Base-by-base conservation (phyloP, 2,888 invertebrate genomes). In the Tromatobia lineatoria region DNA sequence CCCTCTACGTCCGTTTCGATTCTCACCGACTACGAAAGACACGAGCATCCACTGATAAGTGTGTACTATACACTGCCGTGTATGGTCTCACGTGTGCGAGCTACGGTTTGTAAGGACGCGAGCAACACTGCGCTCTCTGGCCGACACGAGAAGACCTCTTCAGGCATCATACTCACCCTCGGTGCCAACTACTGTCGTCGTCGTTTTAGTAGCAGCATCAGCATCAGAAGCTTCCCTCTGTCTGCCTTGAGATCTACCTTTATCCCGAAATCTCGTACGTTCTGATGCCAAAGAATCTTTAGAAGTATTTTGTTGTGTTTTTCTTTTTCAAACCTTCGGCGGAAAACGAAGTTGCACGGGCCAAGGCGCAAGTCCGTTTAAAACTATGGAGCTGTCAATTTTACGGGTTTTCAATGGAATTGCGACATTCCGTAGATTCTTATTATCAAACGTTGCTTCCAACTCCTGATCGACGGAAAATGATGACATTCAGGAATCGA, bases 1-100 rank as follows among this genome's bases (percentile, higher is more conserved):
- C 50, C 76, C 57, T 61, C 18, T 57, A 50, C 54, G 76, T 77
- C 75, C 75, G 64, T 66, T 66, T 45, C 34, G 80, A 81, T 76
- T 81, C 80, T 75, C 81, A 71, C 50, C 71, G 47, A 67, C 79
- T 57, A 50, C 50, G 45, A 25, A 66, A 38, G 89, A 45, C 89
- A 86, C 38, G 79, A 77, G n/a, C 74, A 87, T 87, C 47, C 88
- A 88, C 25, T 15, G 89, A 70, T 20, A 50, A 61, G 70, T 54
- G 90, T 13, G 89, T 88, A 69, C 89, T 52, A 8, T 38, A 38
- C 34, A 38, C 23, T 10, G 23, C 11, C 54, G 54, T 54, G 87
- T 25, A 7, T n/a, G 47, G 4, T 50, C 23, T 54, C 29, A 67
- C 42, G 45, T 29, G 47, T 64, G 59, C 13, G 75, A 42, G 13